Percentiles rank a stretch among this genome's conserved stretches.
These are phyloP conservation scores for Drosophila mulleri DNA, from an alignment of 2,888 invertebrate genomes.

Conservation along the genomic window DNA sequence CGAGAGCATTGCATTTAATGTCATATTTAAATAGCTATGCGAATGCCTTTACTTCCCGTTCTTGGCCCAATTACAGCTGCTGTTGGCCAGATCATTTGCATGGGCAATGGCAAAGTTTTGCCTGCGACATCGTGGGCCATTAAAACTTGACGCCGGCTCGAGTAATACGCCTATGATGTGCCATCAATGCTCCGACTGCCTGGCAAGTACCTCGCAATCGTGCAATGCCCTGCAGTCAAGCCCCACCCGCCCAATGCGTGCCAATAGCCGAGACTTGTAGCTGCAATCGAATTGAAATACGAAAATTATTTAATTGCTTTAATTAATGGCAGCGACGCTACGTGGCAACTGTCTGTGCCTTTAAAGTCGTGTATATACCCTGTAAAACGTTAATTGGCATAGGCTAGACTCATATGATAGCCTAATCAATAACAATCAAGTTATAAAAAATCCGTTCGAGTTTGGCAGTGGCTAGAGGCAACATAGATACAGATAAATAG, in stretches of 20 bases:
- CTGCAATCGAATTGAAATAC: constrained; percentile 72
- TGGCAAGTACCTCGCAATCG: constrained; percentile 7
- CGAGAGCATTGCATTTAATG: constrained; percentile 52
- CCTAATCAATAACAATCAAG: not conserved
- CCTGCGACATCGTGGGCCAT: constrained; percentile 41
- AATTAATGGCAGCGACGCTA: constrained; percentile 65
- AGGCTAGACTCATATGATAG: no score
- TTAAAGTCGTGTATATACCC: constrained; percentile 14
- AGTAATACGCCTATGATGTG: constrained; percentile 55
- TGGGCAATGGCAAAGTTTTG: constrained; percentile 65
- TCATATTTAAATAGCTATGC: constrained; percentile 48
- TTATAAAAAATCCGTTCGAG: no score
- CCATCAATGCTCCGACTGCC: constrained; percentile 32
- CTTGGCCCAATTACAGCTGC: constrained; percentile 12
- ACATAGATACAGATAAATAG: not conserved
- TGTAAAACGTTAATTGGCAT: not conserved
- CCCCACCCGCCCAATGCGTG: constrained; percentile 32
- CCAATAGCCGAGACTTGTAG: constrained; percentile 16
- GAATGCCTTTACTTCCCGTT: constrained; percentile 12
- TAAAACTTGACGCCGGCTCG: constrained; percentile 42
- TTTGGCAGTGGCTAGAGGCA: no score
- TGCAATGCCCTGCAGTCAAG: not conserved
- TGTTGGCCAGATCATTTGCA: constrained; percentile 58
- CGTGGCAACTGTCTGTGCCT: constrained; percentile 10
- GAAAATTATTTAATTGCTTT: constrained; percentile 71